A percentile compares a stretch with the other conserved stretches of the same genome.
phyloP scores from a whole-genome alignment of 2,888 invertebrate genomes.

The Tetragnatha montana region DNA sequence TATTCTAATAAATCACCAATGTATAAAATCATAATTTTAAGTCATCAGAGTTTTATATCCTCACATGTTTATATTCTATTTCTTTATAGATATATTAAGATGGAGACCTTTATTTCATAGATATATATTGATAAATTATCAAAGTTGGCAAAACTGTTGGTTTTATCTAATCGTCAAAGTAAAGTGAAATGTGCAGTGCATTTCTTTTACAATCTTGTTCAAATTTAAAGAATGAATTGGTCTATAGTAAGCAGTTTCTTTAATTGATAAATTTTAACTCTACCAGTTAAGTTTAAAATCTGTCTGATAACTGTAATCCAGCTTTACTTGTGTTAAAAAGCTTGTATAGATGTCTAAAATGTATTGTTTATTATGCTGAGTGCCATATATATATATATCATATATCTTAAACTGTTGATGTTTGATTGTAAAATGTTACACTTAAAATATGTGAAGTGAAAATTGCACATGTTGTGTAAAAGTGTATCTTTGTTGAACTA shows the following conservation, averaged over 20 bases:
- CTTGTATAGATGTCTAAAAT: conserved; percentile 49
- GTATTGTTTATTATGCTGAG: conserved; percentile 65
- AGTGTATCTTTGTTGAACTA: conserved; percentile 46
- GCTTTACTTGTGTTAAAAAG: conserved; percentile 35
- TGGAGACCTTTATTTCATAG: conserved; percentile 20
- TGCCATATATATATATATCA: conserved; percentile 67
- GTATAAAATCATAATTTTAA: conserved; percentile 55
- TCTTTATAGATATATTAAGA: conserved; percentile 32
- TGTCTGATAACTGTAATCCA: conserved; percentile 11
- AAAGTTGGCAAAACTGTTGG: conserved; percentile 22
- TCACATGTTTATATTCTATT: conserved; percentile 43
- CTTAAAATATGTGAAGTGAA: conserved; percentile 56
- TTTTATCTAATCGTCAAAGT: conserved; percentile 26
- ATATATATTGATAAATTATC: conserved; percentile 35
- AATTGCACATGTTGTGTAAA: conserved; percentile 66
- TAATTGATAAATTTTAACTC: neutral
- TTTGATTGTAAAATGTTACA: conserved; percentile 67
- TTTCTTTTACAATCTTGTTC: conserved; percentile 9
- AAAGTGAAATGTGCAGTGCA: conserved; percentile 20
- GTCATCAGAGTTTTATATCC: conserved; percentile 55
- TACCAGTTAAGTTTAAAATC: conserved; percentile 28
- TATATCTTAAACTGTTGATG: conserved; percentile 64
- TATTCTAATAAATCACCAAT: conserved; percentile 39
- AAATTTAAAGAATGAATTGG: conserved; percentile 19
- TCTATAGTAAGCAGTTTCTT: conserved; percentile 17